Percentiles rank a stretch among this genome's conserved stretches.
These are phyloP conservation scores for Hiodon tergisus DNA, from an alignment of 2,113 vertebrate genomes.

Conservation along the genomic window DNA sequence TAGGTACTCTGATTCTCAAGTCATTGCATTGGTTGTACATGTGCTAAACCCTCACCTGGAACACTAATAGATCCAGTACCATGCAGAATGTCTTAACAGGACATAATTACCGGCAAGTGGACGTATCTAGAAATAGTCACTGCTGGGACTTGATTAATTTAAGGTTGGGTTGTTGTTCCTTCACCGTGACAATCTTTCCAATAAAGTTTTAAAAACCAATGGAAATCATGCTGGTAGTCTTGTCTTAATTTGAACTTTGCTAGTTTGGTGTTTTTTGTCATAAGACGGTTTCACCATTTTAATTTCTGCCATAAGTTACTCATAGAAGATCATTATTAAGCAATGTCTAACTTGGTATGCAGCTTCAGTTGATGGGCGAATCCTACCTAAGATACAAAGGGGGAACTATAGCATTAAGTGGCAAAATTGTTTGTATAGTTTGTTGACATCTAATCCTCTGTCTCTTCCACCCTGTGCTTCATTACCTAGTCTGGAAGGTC, in stretches of 20 bases:
- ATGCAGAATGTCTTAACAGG: neutral
- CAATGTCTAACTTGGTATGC: no score
- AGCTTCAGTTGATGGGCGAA: no score
- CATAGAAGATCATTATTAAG: no score
- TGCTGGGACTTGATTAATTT: neutral
- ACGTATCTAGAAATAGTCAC: neutral
- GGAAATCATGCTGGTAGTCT: neutral
- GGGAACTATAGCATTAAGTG: no score
- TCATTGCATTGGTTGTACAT: neutral
- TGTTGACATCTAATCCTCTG: no score
- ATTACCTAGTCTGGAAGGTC: no score
- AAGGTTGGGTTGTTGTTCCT: neutral
- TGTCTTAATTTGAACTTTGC: neutral
- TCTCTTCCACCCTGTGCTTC: no score
- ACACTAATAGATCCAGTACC: neutral
- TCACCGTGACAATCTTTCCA: neutral
- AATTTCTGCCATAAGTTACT: no score
- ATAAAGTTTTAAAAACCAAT: slow-evolving; percentile 1
- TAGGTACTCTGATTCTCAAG: neutral
- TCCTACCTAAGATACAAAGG: no score
- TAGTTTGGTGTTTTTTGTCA: neutral
- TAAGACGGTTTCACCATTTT: neutral
- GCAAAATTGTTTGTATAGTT: no score
- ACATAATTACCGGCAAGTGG: neutral
- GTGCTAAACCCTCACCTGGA: neutral